Conservation (phyloP, 2,888 invertebrate species). For the Celastrina argiolus region DNA sequence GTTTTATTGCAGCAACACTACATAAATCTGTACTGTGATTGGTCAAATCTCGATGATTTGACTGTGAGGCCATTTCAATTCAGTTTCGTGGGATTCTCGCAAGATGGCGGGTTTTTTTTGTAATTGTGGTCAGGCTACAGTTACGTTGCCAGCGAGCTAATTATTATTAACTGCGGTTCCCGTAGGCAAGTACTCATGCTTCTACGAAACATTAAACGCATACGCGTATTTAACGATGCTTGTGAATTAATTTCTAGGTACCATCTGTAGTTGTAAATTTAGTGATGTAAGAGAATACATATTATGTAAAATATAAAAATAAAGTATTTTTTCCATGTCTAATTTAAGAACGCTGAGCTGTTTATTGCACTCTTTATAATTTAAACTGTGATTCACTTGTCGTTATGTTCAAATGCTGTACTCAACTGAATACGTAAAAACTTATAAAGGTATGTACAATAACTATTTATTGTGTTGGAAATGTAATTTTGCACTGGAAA, state of each 20-base stretch:
- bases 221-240: conserved; percentile 14
- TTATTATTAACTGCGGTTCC: neutral
- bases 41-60: neutral
- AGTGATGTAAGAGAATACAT: conserved; percentile 18
- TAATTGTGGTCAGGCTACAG: neutral
- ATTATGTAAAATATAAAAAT: conserved; percentile 16
- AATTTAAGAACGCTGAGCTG: conserved; percentile 7
- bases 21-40: neutral
- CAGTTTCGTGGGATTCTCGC: neutral
- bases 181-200: neutral
- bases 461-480: neutral
- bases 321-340: conserved; percentile 19
- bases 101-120: neutral
- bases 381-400: conserved; percentile 10
- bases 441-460: too few relatives aligned
- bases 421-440: too few relatives aligned
- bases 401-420: neutral
- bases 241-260: conserved; percentile 17
- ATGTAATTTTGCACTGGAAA: neutral
- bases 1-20: neutral
- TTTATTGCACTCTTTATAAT: conserved; percentile 6
- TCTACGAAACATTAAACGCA: neutral
- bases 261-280: conserved; percentile 19
- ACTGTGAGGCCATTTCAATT: neutral
- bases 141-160: too few relatives aligned